Evolutionary conservation across 2,797 vertebrate genomes (phyloP), one percentile per base, ranked within the genome.

Genomic region (Gobio occitaniae): DNA sequence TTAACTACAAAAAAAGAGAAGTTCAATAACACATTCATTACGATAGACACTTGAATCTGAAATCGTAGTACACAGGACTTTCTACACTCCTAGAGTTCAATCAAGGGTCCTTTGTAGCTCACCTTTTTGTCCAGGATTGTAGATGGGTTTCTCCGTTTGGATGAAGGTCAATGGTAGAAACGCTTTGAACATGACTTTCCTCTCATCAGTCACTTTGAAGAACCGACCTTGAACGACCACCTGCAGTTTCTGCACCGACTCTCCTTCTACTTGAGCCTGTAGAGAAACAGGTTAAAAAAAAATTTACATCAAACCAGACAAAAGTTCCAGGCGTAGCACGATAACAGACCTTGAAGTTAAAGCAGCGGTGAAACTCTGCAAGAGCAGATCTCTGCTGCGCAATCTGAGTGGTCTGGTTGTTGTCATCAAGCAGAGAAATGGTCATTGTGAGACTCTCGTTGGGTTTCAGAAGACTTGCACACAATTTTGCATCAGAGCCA

Each of bases 1-100:
- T 94, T 87, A 80, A 97, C 97, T 97, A 91, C 78, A 25, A 84
- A 78, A 25, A 63, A 0, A 9, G 47, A 48, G 47, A 48, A 12
- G 0, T 1, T 48, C 47, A 48, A 13, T 48, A 47, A 72, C 0
- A 25, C 25, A 25, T 25, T 25, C 25, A 2, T 50, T 21, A 12
- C 19, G 21, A 10, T 19, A 3, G 2, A 19, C 38, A 44, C 68
- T 44, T 44, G 1, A 70, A 44, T n/a, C 1, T 19, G 19, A 41
- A 10, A 8, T 4, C 11, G 0, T 1, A 69, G 66, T 4, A 4
- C 8, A 69, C 21, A 3, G 12, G 36, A 69, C 11, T 10, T 41
- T 44, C 36, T 21, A 21, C 1, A 41, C 9, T 25, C 25, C 25
- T 25, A 25, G 25, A 5, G 2, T 7, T 44, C 44, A 44, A 3